These are phyloP conservation scores for Tinamus guttatus DNA, from an alignment of 2,113 vertebrate species.

Conservation along the genomic window DNA sequence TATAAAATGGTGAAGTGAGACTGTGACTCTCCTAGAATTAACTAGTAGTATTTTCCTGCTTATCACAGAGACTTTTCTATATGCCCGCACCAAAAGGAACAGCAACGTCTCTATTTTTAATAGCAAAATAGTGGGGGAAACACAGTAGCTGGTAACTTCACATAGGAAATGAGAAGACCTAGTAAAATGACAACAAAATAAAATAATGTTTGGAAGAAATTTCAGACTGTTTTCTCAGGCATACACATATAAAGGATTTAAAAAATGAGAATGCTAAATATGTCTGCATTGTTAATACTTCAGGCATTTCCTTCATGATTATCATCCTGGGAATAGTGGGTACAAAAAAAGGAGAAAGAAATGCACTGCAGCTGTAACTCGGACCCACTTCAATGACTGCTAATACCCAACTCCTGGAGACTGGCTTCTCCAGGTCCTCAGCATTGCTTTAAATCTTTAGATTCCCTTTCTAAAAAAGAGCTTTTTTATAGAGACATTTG, in stretches of 20 bases:
- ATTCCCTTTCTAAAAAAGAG: background rate
- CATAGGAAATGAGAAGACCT: background rate
- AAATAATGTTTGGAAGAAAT: background rate
- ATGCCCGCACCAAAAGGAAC: background rate
- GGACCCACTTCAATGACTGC: background rate
- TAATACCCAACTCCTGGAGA: background rate
- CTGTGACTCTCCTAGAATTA: background rate
- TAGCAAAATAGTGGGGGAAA: background rate
- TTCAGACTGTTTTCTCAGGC: background rate
- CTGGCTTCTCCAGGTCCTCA: background rate
- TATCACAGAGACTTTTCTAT: background rate
- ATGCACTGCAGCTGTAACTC: background rate
- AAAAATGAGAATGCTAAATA: background rate
- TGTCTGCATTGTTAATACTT: background rate
- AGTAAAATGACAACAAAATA: background rate
- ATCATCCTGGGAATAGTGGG: background rate
- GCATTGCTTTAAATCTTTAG: background rate
- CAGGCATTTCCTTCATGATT: background rate
- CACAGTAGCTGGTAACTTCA: background rate
- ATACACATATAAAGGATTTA: background rate
- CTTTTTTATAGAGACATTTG: background rate
- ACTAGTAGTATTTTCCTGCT: background rate
- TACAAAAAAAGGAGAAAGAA: background rate
- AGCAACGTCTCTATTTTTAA: background rate
- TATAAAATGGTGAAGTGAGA: conserved; percentile 33